These are phyloP conservation scores for Aplidium turbinatum DNA, from an alignment of 23 tunicate genomes.

Conservation along the genomic window DNA sequence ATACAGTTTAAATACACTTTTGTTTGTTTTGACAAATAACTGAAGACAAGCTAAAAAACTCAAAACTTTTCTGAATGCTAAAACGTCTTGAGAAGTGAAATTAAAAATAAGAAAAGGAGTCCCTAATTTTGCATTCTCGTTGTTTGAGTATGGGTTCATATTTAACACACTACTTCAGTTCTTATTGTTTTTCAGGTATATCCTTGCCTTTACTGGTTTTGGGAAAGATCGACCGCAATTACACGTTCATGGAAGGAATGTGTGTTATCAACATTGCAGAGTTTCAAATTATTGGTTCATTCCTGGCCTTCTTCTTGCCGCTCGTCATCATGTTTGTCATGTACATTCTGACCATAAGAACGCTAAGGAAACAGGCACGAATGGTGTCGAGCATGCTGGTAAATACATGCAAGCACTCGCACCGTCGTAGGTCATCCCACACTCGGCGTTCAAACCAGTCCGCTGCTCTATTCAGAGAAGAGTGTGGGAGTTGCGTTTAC, in stretches of 20 bases:
- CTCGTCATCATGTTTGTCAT: constrained; percentile 74
- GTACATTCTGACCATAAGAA: constrained; percentile 75
- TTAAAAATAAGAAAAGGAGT: too few relatives aligned
- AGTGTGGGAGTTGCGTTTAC: neutral
- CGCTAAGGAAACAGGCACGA: constrained; percentile 59
- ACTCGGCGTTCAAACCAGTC: neutral
- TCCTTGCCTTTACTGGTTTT: constrained; percentile 74
- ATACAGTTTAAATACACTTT: too few relatives aligned
- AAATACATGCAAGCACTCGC: constrained; percentile 13
- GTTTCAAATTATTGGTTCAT: constrained; percentile 69
- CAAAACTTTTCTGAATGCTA: too few relatives aligned
- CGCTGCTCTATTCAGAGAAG: neutral
- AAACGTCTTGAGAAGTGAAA: too few relatives aligned
- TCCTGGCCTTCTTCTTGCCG: constrained; percentile 84
- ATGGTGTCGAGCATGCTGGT: constrained; percentile 58
- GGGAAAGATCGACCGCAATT: constrained; percentile 47
- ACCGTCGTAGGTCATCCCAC: neutral
- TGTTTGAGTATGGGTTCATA: too few relatives aligned
- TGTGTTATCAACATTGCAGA: constrained; percentile 78
- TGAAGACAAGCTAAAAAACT: too few relatives aligned
- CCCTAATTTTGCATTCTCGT: too few relatives aligned
- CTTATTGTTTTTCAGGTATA: constrained; percentile 62
- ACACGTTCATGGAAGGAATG: constrained; percentile 40
- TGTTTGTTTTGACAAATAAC: too few relatives aligned
- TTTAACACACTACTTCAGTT: too few relatives aligned